A percentile compares a stretch with the other conserved stretches of the same genome.
Conservation (phyloP, 2,888 invertebrate genomes). For the Iselma pallidipennis region DNA sequence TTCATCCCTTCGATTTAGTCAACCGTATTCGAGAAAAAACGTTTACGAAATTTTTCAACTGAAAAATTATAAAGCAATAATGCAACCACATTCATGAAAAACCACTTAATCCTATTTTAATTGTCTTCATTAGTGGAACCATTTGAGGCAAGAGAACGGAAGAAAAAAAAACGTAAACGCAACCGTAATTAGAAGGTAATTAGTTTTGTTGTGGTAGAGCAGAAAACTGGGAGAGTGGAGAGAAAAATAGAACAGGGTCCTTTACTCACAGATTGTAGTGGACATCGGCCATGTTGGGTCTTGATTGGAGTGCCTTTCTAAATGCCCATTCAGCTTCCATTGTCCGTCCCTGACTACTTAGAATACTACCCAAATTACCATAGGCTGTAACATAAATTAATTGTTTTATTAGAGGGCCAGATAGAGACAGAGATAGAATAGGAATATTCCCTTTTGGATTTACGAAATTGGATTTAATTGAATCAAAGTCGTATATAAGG, state of each 20-base stretch:
- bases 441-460: neutral
- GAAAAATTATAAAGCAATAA: conserved; percentile 7
- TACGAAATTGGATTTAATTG: neutral
- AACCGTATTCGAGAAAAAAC: neutral
- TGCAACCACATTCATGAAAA: conserved; percentile 12
- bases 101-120: conserved; percentile 30
- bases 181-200: conserved; percentile 35
- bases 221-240: neutral
- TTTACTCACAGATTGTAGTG: conserved; percentile 96
- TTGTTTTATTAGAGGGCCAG: conserved; percentile 4
- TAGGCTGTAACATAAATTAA: conserved; percentile 70
- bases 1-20: neutral
- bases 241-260: conserved; percentile 24
- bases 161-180: conserved; percentile 15
- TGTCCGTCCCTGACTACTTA: conserved; percentile 84
- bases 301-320: conserved; percentile 83
- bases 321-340: conserved; percentile 92
- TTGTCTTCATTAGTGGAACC: conserved; percentile 35
- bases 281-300: conserved; percentile 98
- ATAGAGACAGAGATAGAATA: neutral
- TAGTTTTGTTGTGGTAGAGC: conserved; percentile 21
- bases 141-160: neutral
- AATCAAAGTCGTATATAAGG: neutral
- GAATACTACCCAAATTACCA: conserved; percentile 95
- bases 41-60: neutral